phyloP scores from a whole-genome alignment of 2,888 invertebrate species.

The Tipula vernalis region DNA sequence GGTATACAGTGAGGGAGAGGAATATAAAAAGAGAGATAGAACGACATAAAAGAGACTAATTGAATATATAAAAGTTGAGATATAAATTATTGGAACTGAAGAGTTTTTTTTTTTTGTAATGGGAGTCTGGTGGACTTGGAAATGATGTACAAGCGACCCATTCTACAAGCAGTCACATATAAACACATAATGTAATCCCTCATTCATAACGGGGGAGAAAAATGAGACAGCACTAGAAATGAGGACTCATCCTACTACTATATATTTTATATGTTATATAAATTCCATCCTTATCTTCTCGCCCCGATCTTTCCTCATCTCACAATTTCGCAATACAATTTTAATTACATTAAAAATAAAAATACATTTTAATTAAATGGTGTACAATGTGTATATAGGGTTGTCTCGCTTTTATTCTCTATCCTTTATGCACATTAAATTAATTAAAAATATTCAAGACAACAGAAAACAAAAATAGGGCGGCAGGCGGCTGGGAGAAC shows the following conservation, averaged over 20 bases:
- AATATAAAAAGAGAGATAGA: neutral
- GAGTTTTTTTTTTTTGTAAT: neutral
- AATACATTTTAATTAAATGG: neutral
- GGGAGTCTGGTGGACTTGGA: neutral
- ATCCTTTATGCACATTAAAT: neutral
- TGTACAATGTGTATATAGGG: neutral
- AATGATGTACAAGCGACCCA: neutral
- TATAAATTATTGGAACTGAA: neutral
- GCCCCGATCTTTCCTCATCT: neutral
- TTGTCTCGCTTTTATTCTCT: neutral
- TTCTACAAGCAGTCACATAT: neutral
- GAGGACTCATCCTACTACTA: neutral
- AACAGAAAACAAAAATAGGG: neutral
- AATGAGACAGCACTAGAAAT: neutral
- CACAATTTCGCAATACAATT: neutral
- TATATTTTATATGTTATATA: neutral
- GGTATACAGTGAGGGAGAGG: neutral
- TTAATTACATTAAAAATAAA: neutral
- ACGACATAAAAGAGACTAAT: neutral
- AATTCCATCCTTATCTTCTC: neutral
- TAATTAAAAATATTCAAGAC: neutral
- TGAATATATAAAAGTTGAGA: neutral
- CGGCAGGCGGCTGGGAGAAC: neutral
- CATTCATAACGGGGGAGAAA: neutral
- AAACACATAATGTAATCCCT: neutral